Percentiles rank a stretch among this genome's conserved stretches.
phyloP scores from a whole-genome alignment of 1,140 invertebrate genomes.

The Rhynchophorus ferrugineus region DNA sequence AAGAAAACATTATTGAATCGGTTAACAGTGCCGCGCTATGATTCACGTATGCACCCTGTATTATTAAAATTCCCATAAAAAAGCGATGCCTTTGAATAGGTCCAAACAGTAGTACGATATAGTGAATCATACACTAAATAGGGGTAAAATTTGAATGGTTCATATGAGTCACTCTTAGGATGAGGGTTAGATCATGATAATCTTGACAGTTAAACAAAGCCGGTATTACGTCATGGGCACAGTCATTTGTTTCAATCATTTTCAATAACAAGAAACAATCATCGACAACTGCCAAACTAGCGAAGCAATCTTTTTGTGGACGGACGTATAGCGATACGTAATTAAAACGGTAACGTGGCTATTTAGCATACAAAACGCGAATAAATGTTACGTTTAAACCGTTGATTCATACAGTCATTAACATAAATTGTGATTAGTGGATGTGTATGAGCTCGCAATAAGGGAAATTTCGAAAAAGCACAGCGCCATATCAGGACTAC shows the following conservation, averaged over 20 bases:
- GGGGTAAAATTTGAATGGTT: constrained; percentile 17
- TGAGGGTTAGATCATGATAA: constrained; percentile 11
- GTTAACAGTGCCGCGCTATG: not conserved
- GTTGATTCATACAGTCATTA: constrained; percentile 10
- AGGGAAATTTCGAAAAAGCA: not conserved
- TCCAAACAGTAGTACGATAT: constrained; percentile 1
- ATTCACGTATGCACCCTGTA: not conserved
- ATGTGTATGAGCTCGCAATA: not conserved
- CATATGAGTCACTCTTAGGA: constrained; percentile 12
- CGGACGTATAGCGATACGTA: no score
- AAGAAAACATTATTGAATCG: no score
- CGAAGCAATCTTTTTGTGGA: not conserved
- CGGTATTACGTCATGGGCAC: not conserved
- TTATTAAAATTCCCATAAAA: not conserved
- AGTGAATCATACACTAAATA: constrained; percentile 17
- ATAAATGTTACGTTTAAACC: not conserved
- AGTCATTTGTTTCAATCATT: not conserved
- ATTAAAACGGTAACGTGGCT: not conserved
- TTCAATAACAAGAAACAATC: no score
- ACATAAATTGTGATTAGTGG: constrained; percentile 2
- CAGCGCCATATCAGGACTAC: no score
- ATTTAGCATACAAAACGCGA: constrained; percentile 5
- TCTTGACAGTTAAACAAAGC: constrained; percentile 9
- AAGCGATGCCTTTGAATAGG: not conserved
- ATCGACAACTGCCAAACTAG: not conserved